Base-by-base conservation (phyloP, 1,140 invertebrate species). In the Meloidogyne hapla region DNA sequence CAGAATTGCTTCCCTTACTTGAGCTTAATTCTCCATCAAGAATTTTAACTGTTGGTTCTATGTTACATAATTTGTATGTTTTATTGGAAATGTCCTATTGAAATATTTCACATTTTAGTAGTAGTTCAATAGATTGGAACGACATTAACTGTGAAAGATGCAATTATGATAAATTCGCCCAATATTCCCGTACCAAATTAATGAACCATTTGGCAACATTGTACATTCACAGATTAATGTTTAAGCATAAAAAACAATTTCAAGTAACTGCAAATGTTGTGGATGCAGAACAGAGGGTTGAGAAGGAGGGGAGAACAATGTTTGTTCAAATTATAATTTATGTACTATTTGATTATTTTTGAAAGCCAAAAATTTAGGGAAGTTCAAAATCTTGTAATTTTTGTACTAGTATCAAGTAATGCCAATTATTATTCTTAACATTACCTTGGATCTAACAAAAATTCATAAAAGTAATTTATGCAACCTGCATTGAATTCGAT, bases 201-300 rank as follows among this genome's bases (percentile, higher is more conserved):
- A 82, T 82, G 81, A 82, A 83, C 48, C 81, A 82, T 69, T 40
- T 82, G 48, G 79, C 78, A 21, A 83, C 81, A 23, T 77, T 82
- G 38, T 79, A 75, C 61, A 48, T 82, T 38, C 81, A 82, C 68
- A 56, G 81, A 26, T 69, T 81, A 33, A 69, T 81, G 10, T 79
- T 82, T 40, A 79, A 77, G 42, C 80, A 82, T 70, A 62, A 75
- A 13, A 74, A 83, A 45, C 61, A 79, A 18, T 81, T 81, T 64
- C 72, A 70, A 61, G 80, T 81, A 21, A 83, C 80, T n/a, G 76
- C 67, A 38, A 81, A 79, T 67, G 75, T 81, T 42, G 79, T 80
- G 21, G 79, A 80, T 74, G 79, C 79, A 26, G 79, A 80, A 18
- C 80, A 80, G 68, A 69, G 68, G 48, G 80, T 78, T 10, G 79